Percentiles rank a stretch among this genome's conserved stretches.
Conservation (phyloP, 2,797 vertebrate genomes). For the Rhinophrynus dorsalis region DNA sequence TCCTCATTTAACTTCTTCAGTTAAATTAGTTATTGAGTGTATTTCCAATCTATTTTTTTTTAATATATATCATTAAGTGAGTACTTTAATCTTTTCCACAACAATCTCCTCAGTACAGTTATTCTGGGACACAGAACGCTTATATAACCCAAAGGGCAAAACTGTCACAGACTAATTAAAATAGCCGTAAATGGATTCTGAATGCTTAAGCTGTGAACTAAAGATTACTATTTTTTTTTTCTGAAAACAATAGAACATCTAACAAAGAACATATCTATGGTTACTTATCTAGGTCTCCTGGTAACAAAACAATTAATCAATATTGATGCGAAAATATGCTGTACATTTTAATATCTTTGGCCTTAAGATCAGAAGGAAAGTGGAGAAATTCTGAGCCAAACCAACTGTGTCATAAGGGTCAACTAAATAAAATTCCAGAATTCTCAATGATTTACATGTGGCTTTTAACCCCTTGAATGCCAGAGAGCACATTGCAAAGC, state of each 20-base stretch:
- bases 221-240: background rate
- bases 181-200: background rate
- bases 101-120: background rate
- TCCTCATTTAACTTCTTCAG: background rate
- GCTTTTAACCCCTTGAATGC: too few species aligned
- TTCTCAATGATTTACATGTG: too few species aligned
- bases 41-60: constrained; percentile 1
- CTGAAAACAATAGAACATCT: background rate
- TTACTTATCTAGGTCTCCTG: constrained; percentile 6
- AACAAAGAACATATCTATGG: background rate
- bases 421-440: too few species aligned
- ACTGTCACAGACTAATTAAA: constrained; percentile 22
- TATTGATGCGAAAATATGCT: too few species aligned
- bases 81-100: constrained; percentile 5
- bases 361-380: too few species aligned
- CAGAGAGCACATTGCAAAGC: too few species aligned
- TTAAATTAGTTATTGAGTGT: constrained; percentile 3
- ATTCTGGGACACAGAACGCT: background rate
- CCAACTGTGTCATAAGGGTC: too few species aligned
- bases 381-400: too few species aligned
- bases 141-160: constrained; percentile 22
- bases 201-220: background rate
- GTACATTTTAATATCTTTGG: too few species aligned
- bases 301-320: background rate
- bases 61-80: constrained; percentile 4